Base-by-base conservation (phyloP, 1,140 invertebrate genomes). In the Lucilia cuprina region DNA sequence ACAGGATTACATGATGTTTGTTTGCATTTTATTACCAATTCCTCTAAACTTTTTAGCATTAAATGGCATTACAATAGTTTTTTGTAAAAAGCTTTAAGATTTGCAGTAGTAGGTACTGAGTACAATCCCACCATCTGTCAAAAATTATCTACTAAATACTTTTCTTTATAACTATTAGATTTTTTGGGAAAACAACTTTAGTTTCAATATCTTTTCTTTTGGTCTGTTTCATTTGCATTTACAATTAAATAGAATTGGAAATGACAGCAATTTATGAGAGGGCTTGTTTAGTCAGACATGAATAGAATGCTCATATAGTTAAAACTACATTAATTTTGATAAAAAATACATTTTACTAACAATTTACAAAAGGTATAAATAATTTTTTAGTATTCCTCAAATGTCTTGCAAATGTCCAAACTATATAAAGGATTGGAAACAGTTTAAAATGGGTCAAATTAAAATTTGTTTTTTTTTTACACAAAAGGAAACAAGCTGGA, bases 81-180 rank as follows among this genome's bases (percentile, higher is more conserved):
- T 70, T 21, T 19, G n/a, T 70, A 21, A 8, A 55, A 14, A 5
- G 12, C 10, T 55, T 55, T 17, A 12, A 14, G 9, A 12, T 70
- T 70, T 70, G 0, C 9, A 3, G n/a, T 21, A 70, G n/a, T 70
- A 21, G 3, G 7, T 17, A 30, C 25, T 30, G 25, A 30, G 65
- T 10, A 70, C 65, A 70, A 70, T 70, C 65, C 65, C 65, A 70
- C 65, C 65, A 70, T 70, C 65, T 70, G 65, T 70, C 65, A 70
- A 70, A 70, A 70, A 21, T 70, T 70, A 70, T 70, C 65, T 70
- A 70, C 65, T 70, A 70, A 70, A 70, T 70, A 70, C 65, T 70
- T 70, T 70, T 70, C 65, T 70, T 70, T 70, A 70, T 70, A 9
- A 25, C 8, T 10, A 70, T 5, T 21, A n/a, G 9, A 70, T 70